phyloP scores from a whole-genome alignment of 2,797 vertebrate species.

The Danio tinwini region DNA sequence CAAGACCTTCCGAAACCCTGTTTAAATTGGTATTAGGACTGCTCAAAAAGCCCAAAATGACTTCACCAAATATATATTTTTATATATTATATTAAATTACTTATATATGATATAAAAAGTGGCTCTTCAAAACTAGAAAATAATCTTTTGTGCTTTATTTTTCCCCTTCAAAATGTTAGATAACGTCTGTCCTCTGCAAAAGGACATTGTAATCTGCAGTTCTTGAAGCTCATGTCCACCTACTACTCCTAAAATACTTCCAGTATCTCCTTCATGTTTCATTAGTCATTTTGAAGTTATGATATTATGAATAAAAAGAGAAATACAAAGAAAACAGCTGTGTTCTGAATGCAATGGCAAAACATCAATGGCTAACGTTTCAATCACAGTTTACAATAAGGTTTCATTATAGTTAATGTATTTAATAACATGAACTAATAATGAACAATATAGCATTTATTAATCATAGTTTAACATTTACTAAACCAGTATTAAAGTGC shows the following conservation, averaged over 20 bases:
- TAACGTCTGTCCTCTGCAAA: neutral
- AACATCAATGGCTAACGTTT: neutral
- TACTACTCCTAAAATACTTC: neutral
- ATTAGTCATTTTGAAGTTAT: neutral
- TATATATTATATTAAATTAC: no score
- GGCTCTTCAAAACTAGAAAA: neutral
- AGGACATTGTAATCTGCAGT: neutral
- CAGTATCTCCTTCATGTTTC: neutral
- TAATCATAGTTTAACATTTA: no score
- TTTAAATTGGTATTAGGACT: no score
- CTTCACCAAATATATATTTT: no score
- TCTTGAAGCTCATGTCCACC: no score
- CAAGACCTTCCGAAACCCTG: neutral
- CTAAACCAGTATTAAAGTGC: no score
- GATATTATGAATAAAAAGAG: neutral
- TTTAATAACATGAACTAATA: no score
- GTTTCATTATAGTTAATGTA: no score
- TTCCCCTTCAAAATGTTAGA: neutral
- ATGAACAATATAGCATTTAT: no score
- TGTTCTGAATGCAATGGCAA: neutral
- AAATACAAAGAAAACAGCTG: neutral
- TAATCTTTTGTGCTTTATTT: neutral
- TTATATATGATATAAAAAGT: no score
- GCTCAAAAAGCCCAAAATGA: no score
- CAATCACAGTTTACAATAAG: no score